Base-by-base conservation (phyloP, 2,113 vertebrate species). In the Rhegmatorhina hoffmannsi region DNA sequence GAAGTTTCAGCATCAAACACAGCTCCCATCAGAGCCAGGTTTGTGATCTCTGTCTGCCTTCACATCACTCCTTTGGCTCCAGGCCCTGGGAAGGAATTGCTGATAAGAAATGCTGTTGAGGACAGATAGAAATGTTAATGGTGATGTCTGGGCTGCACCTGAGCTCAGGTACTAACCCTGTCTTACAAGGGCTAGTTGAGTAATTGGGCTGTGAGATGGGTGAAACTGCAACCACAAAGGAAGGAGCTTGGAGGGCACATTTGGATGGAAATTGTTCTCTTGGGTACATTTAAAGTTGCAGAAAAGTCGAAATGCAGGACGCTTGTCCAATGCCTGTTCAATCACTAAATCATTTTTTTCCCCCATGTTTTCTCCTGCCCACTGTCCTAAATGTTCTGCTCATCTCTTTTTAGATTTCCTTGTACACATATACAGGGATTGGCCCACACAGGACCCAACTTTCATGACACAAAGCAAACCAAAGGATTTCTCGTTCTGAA, bases 81-180 rank as follows among this genome's bases (percentile, higher is more conserved):
- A 52, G 21, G 46, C 47, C 67, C 52, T 92, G 52, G 50, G 68
- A 91, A 74, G 13, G 76, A 95, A 79, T 91, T 96, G 59, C 74
- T 95, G 77, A 77, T 86, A 92, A 91, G 74, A 75, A 94, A 78
- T 63, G 25, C 73, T 93, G 56, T 76, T 90, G 55, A 69, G 73
- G 49, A 89, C 60, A 92, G 85, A 90, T 44, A 78, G 62, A 94
- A 95, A 76, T 69, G 77, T 82, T 93, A 89, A 92, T 91, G 88
- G 60, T 92, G 77, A 69, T 76, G 58, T 46, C 77, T 53, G 56
- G 46, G 31, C 83, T 82, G 73, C 58, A 94, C 92, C 80, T 92
- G 86, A 91, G 81, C 89, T 84, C 82, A 76, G 89, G 50, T 92
- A 95, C 94, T 50, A 94, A 62, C 46, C n/a, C 7, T 0, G 91